Evolutionary conservation across 2,797 vertebrate genomes (phyloP), one percentile per base, ranked within the genome.

Genomic region (Saxicola maurus): DNA sequence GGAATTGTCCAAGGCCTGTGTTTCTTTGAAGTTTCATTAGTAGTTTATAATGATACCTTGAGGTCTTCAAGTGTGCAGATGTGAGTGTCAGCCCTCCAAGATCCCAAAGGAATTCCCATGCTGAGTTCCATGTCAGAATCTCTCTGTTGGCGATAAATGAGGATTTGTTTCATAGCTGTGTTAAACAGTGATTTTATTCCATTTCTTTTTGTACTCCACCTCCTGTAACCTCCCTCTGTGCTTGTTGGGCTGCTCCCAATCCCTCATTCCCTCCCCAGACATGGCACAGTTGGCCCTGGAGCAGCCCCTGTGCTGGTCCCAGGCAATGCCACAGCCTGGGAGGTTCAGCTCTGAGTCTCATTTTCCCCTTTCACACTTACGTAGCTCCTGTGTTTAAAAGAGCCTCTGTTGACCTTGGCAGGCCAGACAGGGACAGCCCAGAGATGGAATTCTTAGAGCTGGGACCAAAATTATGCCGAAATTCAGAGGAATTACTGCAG

Each of bases 371-470:
- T 72, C 28, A 35, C 81, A 74, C 84, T 83, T 73, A 66, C n/a
- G 4, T 42, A 56, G 3, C 87, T 87, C 83, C 72, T 12, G 2
- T 14, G 17, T 61, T 76, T 51, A n/a, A 76, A 74, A 64, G 71
- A 27, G 49, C 17, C 16, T 53, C 65, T 90, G 82, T 93, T 93
- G 92, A 89, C 73, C 57, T 94, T 94, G 94, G 92, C 92, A 93
- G 38, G 61, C 77, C 15, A 4, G 49, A 13, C 23, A 73, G 74
- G 69, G 76, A 80, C 87, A 74, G 65, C 85, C 71, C 31, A 4
- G 35, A 33, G 65, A 33, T 89, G 79, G 91, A 80, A 90, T 89
- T 67, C 86, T 31, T 28, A 55, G 72, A 72, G 56, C 82, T 43
- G 48, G 56, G 56, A 20, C 61, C 20, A 25, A 49, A 80, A 60